Percentiles rank a stretch among this genome's conserved stretches.
Conservation (phyloP, 2,113 vertebrate species). For the Aegypius monachus region DNA sequence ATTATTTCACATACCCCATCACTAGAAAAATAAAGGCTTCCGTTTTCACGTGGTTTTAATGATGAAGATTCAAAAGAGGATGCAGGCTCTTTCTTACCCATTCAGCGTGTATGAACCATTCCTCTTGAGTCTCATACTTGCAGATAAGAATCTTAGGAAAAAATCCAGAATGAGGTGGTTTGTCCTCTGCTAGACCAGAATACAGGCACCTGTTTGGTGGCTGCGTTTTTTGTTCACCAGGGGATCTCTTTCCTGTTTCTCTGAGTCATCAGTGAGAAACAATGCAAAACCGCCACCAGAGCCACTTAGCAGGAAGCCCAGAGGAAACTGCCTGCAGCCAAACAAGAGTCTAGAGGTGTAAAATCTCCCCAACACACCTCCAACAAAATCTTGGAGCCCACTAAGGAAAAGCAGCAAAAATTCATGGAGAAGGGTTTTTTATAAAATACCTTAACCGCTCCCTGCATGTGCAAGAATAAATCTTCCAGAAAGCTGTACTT, state of each 20-base stretch:
- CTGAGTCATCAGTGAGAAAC: slow-evolving; percentile 59
- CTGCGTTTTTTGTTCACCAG: neutral
- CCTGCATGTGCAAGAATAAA: neutral
- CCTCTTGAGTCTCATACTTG: slow-evolving; percentile 70
- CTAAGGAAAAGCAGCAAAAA: neutral
- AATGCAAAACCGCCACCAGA: slow-evolving; percentile 25
- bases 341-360: slow-evolving; percentile 35
- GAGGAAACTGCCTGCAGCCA: slow-evolving; percentile 56
- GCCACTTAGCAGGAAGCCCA: slow-evolving; percentile 43
- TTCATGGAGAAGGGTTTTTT: neutral
- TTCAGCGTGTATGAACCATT: slow-evolving; percentile 73
- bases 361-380: neutral
- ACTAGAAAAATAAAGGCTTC: neutral
- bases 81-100: slow-evolving; percentile 60
- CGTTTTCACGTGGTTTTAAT: neutral
- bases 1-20: neutral
- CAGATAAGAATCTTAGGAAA: slow-evolving; percentile 63
- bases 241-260: slow-evolving; percentile 55
- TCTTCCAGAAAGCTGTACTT: neutral
- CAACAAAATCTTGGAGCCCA: neutral
- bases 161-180: slow-evolving; percentile 60
- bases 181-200: slow-evolving; percentile 10
- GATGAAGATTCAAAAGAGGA: neutral
- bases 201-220: slow-evolving; percentile 52
- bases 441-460: neutral